Conservation (phyloP, 2,113 vertebrate genomes). For the Chionomys nivalis region DNA sequence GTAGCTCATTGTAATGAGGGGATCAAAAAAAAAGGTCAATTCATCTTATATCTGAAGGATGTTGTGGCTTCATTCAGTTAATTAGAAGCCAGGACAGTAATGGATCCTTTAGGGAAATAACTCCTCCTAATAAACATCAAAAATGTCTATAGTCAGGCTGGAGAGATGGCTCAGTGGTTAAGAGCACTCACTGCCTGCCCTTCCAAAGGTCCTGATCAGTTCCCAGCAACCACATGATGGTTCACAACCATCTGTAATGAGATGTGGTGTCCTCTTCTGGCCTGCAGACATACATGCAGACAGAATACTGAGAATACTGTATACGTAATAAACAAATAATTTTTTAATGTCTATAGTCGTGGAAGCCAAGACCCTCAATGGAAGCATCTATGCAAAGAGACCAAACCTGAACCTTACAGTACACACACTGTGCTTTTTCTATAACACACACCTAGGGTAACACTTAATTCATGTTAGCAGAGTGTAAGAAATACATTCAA, state of each 20-base stretch:
- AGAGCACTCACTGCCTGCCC: too few species aligned
- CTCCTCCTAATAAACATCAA: slow-evolving; percentile 20
- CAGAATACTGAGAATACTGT: too few species aligned
- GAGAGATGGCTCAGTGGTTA: too few species aligned
- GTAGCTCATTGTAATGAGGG: not conserved
- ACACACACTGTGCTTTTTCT: not conserved
- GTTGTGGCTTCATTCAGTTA: not conserved
- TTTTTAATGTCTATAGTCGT: too few species aligned
- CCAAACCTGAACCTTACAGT: not conserved
- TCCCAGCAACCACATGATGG: too few species aligned
- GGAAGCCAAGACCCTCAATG: not conserved
- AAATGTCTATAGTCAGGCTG: not conserved
- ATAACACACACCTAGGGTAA: not conserved
- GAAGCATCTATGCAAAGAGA: not conserved
- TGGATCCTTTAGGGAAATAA: slow-evolving; percentile 6
- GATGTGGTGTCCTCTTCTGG: too few species aligned
- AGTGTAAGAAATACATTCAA: not conserved
- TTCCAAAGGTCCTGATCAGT: too few species aligned
- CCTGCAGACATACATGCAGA: too few species aligned
- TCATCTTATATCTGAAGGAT: not conserved
- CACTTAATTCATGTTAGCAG: not conserved
- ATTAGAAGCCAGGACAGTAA: not conserved
- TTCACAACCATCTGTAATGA: too few species aligned
- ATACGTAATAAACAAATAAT: too few species aligned
- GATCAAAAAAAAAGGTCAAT: not conserved